Percentiles rank a stretch among this genome's conserved stretches.
These are phyloP conservation scores for Hypotaenidia philippensis DNA, from an alignment of 2,797 vertebrate genomes.

Conservation along the genomic window DNA sequence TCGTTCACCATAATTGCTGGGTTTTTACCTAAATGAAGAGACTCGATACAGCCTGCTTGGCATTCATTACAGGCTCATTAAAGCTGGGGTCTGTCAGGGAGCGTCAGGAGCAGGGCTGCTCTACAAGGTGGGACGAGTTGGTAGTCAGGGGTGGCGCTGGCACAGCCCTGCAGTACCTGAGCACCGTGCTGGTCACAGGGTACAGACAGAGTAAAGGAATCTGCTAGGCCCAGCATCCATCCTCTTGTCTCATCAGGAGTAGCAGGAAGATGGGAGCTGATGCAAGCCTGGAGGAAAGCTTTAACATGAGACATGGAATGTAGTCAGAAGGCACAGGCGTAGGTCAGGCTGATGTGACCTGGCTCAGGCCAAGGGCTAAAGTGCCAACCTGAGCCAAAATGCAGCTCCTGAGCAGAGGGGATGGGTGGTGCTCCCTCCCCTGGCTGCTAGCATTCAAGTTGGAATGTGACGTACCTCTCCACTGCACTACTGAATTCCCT, in stretches of 20 bases:
- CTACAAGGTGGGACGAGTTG: neutral
- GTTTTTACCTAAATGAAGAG: neutral
- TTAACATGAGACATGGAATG: fast-evolving
- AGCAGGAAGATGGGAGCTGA: neutral
- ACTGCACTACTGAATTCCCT: neutral
- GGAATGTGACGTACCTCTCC: neutral
- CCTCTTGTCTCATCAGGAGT: fast-evolving
- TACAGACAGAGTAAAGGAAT: no score
- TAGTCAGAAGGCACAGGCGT: fast-evolving
- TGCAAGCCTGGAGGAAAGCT: neutral
- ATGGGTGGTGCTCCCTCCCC: neutral
- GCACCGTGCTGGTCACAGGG: neutral
- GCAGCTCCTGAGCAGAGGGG: neutral
- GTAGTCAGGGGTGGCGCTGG: fast-evolving
- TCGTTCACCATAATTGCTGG: neutral
- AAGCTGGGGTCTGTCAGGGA: neutral
- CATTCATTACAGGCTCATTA: neutral
- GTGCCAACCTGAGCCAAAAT: neutral
- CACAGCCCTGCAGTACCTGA: fast-evolving
- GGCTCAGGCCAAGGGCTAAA: neutral
- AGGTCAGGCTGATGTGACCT: neutral
- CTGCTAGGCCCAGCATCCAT: neutral
- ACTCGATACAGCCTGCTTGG: fast-evolving
- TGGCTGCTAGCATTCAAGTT: neutral
- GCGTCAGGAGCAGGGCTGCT: neutral